These are phyloP conservation scores for Dipodomys ordii DNA, from an alignment of 2,113 vertebrate genomes.

Conservation along the genomic window DNA sequence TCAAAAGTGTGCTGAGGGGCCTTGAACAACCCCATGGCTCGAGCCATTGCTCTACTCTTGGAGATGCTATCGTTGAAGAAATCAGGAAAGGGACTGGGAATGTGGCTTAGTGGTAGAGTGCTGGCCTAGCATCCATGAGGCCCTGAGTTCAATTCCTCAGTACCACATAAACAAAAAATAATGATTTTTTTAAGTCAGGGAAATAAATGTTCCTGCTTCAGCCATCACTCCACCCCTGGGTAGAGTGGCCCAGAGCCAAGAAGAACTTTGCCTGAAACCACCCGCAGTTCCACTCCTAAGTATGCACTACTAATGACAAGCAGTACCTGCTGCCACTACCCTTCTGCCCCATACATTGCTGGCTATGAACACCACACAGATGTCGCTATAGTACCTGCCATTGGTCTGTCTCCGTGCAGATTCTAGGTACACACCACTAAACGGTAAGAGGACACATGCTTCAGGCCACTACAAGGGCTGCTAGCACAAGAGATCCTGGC, in stretches of 20 bases:
- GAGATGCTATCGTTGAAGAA: background rate
- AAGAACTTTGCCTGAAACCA: background rate
- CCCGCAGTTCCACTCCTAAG: background rate
- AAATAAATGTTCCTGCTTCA: background rate
- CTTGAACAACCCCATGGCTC: background rate
- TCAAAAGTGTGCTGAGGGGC: background rate
- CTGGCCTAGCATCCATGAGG: no score
- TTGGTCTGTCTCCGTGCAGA: background rate
- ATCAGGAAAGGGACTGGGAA: background rate
- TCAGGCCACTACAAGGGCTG: background rate
- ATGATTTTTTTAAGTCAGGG: no score
- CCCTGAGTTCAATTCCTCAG: no score
- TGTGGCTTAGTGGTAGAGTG: no score
- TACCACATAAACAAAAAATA: no score
- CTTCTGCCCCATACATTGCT: background rate
- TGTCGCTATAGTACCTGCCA: background rate
- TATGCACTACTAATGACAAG: background rate
- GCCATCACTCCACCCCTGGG: background rate
- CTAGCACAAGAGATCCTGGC: background rate
- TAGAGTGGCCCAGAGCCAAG: background rate
- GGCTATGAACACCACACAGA: background rate
- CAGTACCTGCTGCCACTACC: background rate
- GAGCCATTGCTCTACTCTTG: background rate
- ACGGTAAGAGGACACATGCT: background rate
- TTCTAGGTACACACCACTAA: background rate